phyloP scores from a whole-genome alignment of 2,888 invertebrate genomes.

The Clunio marinus region DNA sequence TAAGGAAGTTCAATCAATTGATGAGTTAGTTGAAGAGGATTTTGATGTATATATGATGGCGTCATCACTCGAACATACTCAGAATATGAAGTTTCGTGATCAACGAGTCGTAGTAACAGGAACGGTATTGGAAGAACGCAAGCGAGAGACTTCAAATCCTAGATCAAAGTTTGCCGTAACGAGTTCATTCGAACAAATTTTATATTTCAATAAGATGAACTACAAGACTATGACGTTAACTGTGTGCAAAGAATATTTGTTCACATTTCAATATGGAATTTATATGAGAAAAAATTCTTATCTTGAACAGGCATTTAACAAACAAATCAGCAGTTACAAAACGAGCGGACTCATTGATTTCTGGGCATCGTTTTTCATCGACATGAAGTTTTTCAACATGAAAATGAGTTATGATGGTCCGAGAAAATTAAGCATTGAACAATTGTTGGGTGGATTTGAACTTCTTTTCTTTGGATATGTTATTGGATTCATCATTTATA shows the following conservation, averaged over 20 bases:
- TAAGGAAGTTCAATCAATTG: conserved; percentile 7
- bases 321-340: not conserved
- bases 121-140: not conserved
- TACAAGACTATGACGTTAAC: not conserved
- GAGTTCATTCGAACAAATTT: conserved; percentile 15
- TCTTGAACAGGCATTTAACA: not conserved
- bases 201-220: conserved; percentile 9
- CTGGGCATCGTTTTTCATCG: conserved; percentile 28
- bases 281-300: conserved; percentile 31
- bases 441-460: conserved; percentile 25
- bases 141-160: conserved; percentile 1
- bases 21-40: conserved; percentile 3
- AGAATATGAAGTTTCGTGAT: conserved; percentile 30
- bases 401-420: not conserved
- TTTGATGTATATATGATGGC: conserved; percentile 18
- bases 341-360: conserved; percentile 14
- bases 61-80: conserved; percentile 15
- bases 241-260: conserved; percentile 27
- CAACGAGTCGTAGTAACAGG: not conserved
- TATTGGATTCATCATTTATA: not conserved
- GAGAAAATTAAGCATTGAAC: conserved; percentile 5
- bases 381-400: conserved; percentile 2
- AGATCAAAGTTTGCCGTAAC: not conserved
- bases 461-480: not conserved
- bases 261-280: conserved; percentile 19